phyloP scores from a whole-genome alignment of 2,888 invertebrate species.

The Rhingia campestris region DNA sequence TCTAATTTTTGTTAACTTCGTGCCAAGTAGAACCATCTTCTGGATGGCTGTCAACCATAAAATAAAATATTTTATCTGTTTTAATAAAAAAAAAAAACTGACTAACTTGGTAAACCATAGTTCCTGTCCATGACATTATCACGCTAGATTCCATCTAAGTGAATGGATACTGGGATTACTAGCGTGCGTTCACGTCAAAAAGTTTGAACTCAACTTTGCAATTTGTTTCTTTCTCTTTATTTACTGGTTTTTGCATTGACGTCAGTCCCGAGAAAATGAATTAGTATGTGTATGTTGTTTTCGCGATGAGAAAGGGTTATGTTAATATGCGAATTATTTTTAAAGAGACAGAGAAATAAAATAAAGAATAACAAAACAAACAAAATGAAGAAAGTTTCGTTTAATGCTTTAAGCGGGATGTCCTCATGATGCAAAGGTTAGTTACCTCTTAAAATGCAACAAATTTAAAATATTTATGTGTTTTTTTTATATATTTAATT shows the following conservation, averaged over 20 bases:
- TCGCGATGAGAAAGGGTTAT: slow-evolving; percentile 65
- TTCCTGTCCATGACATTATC: slow-evolving; percentile 50
- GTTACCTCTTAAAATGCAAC: slow-evolving; percentile 40
- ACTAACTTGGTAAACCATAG: slow-evolving; percentile 42
- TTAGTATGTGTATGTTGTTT: slow-evolving; percentile 7
- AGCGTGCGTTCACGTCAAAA: slow-evolving; percentile 40
- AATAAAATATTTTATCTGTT: background rate
- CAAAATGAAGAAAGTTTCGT: slow-evolving; percentile 41
- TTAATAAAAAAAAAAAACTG: slow-evolving; percentile 32
- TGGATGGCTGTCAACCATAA: background rate
- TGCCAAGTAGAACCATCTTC: slow-evolving; percentile 2
- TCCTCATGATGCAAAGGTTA: slow-evolving; percentile 38
- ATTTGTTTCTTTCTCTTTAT: slow-evolving; percentile 41
- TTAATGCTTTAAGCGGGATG: slow-evolving; percentile 18
- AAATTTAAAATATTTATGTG: background rate
- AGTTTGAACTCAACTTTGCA: slow-evolving; percentile 55
- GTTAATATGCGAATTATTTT: slow-evolving; percentile 50
- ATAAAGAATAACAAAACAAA: slow-evolving; percentile 9
- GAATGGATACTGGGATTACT: slow-evolving; percentile 35
- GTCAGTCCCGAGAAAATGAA: slow-evolving; percentile 35
- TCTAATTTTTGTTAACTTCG: background rate
- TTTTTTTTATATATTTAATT: slow-evolving; percentile 2
- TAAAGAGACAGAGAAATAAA: slow-evolving; percentile 17
- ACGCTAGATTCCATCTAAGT: slow-evolving; percentile 20
- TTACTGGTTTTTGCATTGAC: slow-evolving; percentile 71